Conservation (phyloP, 2,113 vertebrate genomes). For the Podarcis cretensis region DNA sequence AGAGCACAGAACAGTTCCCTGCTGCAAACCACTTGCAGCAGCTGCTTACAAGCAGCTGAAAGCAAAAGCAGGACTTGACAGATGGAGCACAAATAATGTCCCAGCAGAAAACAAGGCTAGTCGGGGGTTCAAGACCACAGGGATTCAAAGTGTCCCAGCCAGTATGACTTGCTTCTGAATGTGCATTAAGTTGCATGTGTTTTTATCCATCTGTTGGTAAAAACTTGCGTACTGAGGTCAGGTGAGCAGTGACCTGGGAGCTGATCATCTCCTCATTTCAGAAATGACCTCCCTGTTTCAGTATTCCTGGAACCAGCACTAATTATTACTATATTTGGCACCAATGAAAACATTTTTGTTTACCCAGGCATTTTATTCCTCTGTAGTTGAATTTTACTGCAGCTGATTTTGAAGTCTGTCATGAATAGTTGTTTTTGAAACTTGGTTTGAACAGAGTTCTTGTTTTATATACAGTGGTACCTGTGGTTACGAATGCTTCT, state of each 20-base stretch:
- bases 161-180: too few relatives aligned
- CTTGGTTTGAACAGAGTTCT: background rate
- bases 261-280: background rate
- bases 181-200: too few relatives aligned
- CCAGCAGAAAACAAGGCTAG: too few relatives aligned
- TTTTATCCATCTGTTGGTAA: too few relatives aligned
- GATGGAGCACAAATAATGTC: too few relatives aligned
- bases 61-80: background rate
- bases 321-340: background rate
- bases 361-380: background rate
- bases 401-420: background rate
- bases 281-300: background rate
- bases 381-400: background rate
- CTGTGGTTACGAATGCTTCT: too few relatives aligned
- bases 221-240: too few relatives aligned
- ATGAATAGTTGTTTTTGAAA: background rate
- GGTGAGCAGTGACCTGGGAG: background rate
- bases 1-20: background rate
- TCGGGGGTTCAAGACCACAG: too few relatives aligned
- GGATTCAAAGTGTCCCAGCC: too few relatives aligned
- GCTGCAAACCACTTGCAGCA: background rate
- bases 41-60: too few relatives aligned
- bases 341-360: background rate
- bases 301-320: background rate
- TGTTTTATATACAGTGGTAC: too few relatives aligned